Evolutionary conservation across 2,888 invertebrate species (phyloP).

Genomic region (Rhagophthalmus giganteus): DNA sequence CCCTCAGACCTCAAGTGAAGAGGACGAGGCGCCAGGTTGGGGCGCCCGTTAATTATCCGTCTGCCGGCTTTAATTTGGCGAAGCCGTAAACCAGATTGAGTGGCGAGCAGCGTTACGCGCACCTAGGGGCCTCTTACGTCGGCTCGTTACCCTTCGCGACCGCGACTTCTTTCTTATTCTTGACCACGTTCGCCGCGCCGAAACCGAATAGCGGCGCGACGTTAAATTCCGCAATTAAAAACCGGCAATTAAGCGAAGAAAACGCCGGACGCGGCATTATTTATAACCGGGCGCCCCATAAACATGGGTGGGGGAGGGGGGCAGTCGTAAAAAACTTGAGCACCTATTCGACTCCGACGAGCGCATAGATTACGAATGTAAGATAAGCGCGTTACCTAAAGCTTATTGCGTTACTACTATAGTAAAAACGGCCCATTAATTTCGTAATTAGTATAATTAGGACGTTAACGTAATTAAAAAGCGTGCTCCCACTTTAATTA

Average conservation of each 20-base stretch:
- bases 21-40: conserved; percentile 29
- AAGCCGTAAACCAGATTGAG: conserved; percentile 51
- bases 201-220: no score
- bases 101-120: conserved; percentile 49
- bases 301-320: no score
- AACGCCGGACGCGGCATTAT: no score
- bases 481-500: not conserved
- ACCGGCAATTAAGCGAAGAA: no score
- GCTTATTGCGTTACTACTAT: no score
- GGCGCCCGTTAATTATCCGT: conserved; percentile 47
- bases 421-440: not conserved
- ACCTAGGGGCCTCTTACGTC: conserved; percentile 48
- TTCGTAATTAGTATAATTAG: not conserved
- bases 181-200: no score
- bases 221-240: no score
- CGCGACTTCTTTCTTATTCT: no score
- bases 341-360: not conserved
- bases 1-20: no score
- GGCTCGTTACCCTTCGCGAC: no score
- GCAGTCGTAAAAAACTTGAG: no score
- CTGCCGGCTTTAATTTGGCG: conserved; percentile 50
- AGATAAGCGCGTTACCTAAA: not conserved
- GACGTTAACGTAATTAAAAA: not conserved
- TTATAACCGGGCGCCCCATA: no score
- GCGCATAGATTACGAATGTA: not conserved